Evolutionary conservation across 2,797 vertebrate genomes (phyloP).

Genomic region (Darevskia mixta): DNA sequence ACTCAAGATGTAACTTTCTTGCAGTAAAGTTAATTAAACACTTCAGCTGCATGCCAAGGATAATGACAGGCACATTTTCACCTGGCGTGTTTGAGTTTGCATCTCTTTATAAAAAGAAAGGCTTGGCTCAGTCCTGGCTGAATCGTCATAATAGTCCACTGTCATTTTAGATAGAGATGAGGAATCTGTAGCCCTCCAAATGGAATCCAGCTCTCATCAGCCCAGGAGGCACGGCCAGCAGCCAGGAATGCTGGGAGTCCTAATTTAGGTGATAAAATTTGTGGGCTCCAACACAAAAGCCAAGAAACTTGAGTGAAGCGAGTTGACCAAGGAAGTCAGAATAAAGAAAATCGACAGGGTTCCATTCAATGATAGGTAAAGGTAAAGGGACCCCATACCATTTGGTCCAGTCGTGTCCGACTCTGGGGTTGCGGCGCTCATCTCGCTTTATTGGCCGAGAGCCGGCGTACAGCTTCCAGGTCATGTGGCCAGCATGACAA

Average conservation of each 20-base stretch:
- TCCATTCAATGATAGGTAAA: background rate
- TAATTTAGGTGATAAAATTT: background rate
- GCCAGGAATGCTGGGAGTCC: too few species aligned
- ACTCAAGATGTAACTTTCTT: conserved; percentile 54
- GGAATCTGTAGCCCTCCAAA: background rate
- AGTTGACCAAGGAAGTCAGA: background rate
- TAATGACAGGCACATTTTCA: conserved; percentile 22
- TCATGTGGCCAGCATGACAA: too few species aligned
- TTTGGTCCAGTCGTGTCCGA: too few species aligned
- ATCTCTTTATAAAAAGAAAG: background rate
- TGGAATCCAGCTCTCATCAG: background rate
- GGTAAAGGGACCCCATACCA: too few species aligned
- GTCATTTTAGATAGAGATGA: background rate
- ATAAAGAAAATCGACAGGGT: background rate
- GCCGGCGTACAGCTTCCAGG: too few species aligned
- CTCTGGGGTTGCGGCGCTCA: too few species aligned
- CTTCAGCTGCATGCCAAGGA: conserved; percentile 11
- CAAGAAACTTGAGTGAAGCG: background rate
- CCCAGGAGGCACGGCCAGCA: too few species aligned
- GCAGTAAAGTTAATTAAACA: conserved; percentile 39
- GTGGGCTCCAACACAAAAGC: background rate
- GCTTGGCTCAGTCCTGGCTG: background rate
- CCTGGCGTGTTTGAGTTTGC: too few species aligned
- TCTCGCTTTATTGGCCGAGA: too few species aligned
- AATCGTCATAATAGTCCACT: background rate